These are phyloP conservation scores for Thaleichthys pacificus DNA, from an alignment of 2,797 vertebrate genomes.

Conservation along the genomic window DNA sequence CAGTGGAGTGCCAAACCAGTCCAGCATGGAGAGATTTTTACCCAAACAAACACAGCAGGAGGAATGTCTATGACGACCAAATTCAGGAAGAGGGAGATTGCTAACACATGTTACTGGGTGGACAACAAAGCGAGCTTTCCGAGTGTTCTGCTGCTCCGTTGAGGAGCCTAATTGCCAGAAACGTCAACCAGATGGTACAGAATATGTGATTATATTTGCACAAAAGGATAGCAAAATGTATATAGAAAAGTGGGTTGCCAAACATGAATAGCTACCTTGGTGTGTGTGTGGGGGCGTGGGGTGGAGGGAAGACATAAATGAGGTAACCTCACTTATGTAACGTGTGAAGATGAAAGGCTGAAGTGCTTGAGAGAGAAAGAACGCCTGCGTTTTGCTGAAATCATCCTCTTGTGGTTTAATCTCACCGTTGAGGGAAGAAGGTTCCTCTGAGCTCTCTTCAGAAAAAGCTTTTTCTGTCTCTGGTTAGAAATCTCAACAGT, in stretches of 20 bases:
- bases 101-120: slow-evolving; percentile 42
- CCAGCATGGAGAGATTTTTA: slow-evolving; percentile 26
- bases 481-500: no score
- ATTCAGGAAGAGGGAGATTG: slow-evolving; percentile 48
- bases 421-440: no score
- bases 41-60: slow-evolving; percentile 53
- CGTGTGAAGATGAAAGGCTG: neutral
- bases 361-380: slow-evolving; percentile 19
- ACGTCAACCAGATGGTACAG: slow-evolving; percentile 50
- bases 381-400: slow-evolving; percentile 13
- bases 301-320: slow-evolving; percentile 26
- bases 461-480: no score
- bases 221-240: slow-evolving; percentile 27
- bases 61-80: slow-evolving; percentile 19
- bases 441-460: no score
- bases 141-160: slow-evolving; percentile 29
- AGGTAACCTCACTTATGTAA: slow-evolving; percentile 48
- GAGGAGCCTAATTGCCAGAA: slow-evolving; percentile 40
- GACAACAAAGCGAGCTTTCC: neutral
- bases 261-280: neutral
- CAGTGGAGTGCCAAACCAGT: slow-evolving; percentile 20
- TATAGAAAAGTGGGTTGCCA: slow-evolving; percentile 20
- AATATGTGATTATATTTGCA: slow-evolving; percentile 23
- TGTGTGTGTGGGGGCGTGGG: neutral
- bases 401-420: no score